phyloP scores from a whole-genome alignment of 2,888 invertebrate species.

The Eueremaeus valkanovi region DNA sequence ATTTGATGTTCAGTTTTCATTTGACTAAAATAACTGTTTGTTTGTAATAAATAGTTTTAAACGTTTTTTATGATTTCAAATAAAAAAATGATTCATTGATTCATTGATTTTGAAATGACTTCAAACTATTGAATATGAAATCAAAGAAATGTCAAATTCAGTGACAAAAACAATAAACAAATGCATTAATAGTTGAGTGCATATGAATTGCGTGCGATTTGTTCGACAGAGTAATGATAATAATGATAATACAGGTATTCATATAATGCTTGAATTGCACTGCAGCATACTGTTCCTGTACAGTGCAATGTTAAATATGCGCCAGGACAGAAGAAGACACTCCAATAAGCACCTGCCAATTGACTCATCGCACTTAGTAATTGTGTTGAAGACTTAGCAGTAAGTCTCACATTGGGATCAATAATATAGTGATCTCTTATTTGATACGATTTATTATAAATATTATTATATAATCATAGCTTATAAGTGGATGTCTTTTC shows the following conservation, averaged over 20 bases:
- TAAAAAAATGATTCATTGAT: too few species aligned
- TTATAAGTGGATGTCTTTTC: not conserved
- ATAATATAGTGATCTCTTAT: not conserved
- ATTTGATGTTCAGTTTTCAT: too few species aligned
- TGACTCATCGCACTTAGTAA: not conserved
- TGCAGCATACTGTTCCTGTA: too few species aligned
- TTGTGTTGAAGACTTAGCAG: not conserved
- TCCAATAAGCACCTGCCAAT: not conserved
- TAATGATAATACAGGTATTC: not conserved
- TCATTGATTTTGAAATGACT: too few species aligned
- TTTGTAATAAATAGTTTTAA: too few species aligned
- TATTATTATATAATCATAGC: conserved; percentile 21
- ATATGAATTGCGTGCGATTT: conserved; percentile 19
- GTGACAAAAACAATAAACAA: conserved; percentile 3
- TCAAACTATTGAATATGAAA: too few species aligned
- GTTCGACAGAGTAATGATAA: too few species aligned
- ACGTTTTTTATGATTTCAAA: too few species aligned
- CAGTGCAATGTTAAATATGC: too few species aligned
- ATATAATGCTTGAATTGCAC: not conserved
- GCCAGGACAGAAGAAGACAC: not conserved
- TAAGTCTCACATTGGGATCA: not conserved
- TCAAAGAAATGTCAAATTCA: not conserved
- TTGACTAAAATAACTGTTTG: too few species aligned
- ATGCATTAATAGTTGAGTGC: not conserved
- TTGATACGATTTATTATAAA: not conserved